Evolutionary conservation across 2,113 vertebrate genomes (phyloP).

Genomic region (Campylomormyrus numenius): DNA sequence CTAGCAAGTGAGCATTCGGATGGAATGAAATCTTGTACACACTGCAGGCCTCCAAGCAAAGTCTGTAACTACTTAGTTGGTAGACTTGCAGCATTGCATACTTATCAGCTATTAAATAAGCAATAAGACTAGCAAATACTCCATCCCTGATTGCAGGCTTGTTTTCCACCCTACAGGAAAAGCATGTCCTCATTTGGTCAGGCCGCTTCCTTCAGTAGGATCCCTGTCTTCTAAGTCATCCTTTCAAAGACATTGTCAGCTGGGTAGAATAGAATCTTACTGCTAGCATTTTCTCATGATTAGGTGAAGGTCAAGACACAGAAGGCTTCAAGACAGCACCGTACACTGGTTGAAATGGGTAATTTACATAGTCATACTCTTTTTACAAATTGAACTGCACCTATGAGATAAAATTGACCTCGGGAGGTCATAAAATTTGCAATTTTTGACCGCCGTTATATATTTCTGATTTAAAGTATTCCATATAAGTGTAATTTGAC

Average conservation of each 20-base stretch:
- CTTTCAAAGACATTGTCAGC: not conserved
- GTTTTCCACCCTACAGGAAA: not conserved
- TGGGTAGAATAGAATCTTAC: not conserved
- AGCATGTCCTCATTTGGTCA: not conserved
- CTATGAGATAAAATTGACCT: not conserved
- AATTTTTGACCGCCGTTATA: not conserved
- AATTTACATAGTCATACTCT: not conserved
- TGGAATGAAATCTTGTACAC: not conserved
- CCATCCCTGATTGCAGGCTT: not conserved
- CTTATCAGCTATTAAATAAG: not conserved
- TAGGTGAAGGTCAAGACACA: not conserved
- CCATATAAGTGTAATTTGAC: not conserved
- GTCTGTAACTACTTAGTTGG: not conserved
- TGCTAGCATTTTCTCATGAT: not conserved
- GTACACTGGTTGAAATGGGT: not conserved
- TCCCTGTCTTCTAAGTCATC: not conserved
- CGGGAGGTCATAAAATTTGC: not conserved
- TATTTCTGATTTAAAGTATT: not conserved
- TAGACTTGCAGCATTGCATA: not conserved
- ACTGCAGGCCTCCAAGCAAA: not conserved
- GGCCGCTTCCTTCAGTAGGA: not conserved
- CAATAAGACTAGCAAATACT: not conserved
- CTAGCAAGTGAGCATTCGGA: not conserved
- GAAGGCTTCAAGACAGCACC: not conserved
- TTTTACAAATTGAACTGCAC: not conserved